phyloP scores from a whole-genome alignment of 2,888 invertebrate species.

The Hyles lineata region DNA sequence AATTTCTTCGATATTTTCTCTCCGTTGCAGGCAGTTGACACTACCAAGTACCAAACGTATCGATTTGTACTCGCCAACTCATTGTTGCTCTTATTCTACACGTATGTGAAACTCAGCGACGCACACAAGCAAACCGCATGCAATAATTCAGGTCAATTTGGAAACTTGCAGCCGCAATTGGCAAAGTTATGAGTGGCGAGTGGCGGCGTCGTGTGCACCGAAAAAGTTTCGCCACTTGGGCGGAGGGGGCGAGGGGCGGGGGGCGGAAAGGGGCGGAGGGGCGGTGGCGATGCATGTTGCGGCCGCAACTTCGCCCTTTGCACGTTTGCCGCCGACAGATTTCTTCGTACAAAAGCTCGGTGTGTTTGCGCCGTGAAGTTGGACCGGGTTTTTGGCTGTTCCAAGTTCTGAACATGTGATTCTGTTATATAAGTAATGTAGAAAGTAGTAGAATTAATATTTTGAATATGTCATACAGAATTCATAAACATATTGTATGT shows the following conservation, averaged over 20 bases:
- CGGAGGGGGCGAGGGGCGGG: not conserved
- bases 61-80: too few relatives aligned
- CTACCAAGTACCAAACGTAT: too few relatives aligned
- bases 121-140: not conserved
- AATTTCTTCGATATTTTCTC: too few relatives aligned
- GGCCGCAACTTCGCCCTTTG: not conserved
- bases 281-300: not conserved
- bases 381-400: not conserved
- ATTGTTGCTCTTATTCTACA: too few relatives aligned
- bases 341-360: not conserved
- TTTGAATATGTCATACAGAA: not conserved
- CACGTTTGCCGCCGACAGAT: constrained; percentile 10
- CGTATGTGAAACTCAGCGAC: not conserved
- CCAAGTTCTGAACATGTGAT: not conserved
- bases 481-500: too few relatives aligned
- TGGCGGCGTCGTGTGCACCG: constrained; percentile 10
- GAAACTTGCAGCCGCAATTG: constrained; percentile 24
- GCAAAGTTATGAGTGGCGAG: constrained; percentile 27
- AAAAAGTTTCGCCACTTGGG: constrained; percentile 15
- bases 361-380: not conserved
- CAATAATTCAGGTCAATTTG: constrained; percentile 27
- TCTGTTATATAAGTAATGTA: not conserved
- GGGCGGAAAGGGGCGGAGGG: not conserved
- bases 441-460: not conserved
- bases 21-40: too few relatives aligned